Base-by-base conservation (phyloP, 2,888 invertebrate species). In the Catocala sponsa region DNA sequence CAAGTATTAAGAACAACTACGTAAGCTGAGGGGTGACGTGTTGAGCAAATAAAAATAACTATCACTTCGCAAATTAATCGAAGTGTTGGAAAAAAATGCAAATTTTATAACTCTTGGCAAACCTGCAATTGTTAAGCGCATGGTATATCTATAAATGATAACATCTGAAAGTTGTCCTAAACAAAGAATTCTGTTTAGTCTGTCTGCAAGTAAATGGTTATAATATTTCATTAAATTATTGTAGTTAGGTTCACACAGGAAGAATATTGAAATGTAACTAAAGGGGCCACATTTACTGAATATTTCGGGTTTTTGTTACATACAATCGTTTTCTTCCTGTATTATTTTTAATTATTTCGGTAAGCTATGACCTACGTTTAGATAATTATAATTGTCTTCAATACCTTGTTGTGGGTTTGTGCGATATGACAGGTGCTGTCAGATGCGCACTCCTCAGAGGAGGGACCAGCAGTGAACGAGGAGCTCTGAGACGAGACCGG, bases 351-450 rank as follows among this genome's bases (percentile, higher is more conserved):
- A 51, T 33, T 51, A 38, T 47, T 13, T 57, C 2, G 12, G 42
- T 42, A 42, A 13, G 35, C 9, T 10, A 44, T 38, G 56, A 32
- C 11, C 35, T 59, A 47, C 25, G 25, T 5, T 63, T 35, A 43
- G 48, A 41, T 49, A 52, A 51, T 44, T 54, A 68, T 25, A 41
- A 62, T 63, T 55, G 59, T 47, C 59, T 59, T 63, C 56, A 70
- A 69, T 96, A 98, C 98, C 97, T 98, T 98, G 91, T 97, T 97
- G 73, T 96, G 95, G 69, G 94, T 90, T 41, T 82, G 80, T 0
- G 86, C 54, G 35, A 95, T 56, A 48, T 71, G 95, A 63, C 88
- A 86, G 43, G 95, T 71, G 95, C 95, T 76, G 94, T 97, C 90
- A 90, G 95, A 92, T 49, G 91, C 86, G 78, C 94, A 95, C 76